These are phyloP conservation scores for Osedax frankpressi DNA, from an alignment of 2,888 invertebrate species.

Conservation along the genomic window DNA sequence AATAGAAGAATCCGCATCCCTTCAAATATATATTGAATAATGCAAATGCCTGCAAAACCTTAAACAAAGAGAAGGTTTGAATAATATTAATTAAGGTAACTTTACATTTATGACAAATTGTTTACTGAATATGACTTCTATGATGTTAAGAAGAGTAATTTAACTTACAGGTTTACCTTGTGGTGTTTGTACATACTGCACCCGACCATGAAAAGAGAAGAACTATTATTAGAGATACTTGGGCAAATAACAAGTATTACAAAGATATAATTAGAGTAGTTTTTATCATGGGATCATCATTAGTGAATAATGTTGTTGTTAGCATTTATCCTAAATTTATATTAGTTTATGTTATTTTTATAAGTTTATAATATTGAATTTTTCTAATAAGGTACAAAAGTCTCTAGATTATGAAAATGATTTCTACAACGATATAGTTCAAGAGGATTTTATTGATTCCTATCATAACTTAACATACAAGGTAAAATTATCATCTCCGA, in stretches of 20 bases:
- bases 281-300: constrained; percentile 31
- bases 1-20: neutral
- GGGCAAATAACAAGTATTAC: constrained; percentile 36
- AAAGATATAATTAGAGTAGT: constrained; percentile 34
- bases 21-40: neutral
- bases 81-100: neutral
- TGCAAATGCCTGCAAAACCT: neutral
- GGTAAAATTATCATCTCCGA: constrained; percentile 25
- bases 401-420: constrained; percentile 35
- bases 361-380: too few relatives aligned
- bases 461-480: constrained; percentile 49
- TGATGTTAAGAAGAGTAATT: too few relatives aligned
- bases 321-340: too few relatives aligned
- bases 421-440: constrained; percentile 40
- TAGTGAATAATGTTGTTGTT: neutral
- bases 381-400: constrained; percentile 28
- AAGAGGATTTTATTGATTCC: constrained; percentile 44
- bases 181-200: constrained; percentile 43
- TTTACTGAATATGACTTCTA: too few relatives aligned
- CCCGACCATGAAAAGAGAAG: constrained; percentile 40
- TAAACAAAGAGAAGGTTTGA: neutral
- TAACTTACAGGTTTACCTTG: constrained; percentile 31
- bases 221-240: constrained; percentile 40
- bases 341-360: too few relatives aligned
- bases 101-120: neutral